Evolutionary conservation across 2,113 vertebrate genomes (phyloP).

Genomic region (Astatotilapia flaviijosephi): DNA sequence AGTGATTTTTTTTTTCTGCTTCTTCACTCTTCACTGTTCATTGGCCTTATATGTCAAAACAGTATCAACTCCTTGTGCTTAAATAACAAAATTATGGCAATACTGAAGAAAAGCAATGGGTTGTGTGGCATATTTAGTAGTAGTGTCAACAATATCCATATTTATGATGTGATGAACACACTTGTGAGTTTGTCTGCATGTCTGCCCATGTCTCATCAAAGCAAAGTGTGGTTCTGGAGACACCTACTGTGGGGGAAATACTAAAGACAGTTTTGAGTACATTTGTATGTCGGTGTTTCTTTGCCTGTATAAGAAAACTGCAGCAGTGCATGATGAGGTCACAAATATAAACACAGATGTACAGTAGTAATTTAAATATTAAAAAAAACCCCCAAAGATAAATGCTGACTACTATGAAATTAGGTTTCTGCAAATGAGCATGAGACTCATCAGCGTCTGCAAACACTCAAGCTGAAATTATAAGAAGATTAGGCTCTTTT

Average conservation of each 20-base stretch:
- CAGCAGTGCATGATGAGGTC: not conserved
- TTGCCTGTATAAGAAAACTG: not conserved
- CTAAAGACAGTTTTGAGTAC: not conserved
- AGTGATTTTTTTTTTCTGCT: not conserved
- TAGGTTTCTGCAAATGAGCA: not conserved
- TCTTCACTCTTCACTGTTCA: not conserved
- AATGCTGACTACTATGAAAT: not conserved
- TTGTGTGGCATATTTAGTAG: not conserved
- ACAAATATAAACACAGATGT: not conserved
- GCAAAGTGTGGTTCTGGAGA: not conserved
- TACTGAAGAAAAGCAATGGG: not conserved
- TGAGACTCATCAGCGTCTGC: not conserved
- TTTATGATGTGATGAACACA: not conserved
- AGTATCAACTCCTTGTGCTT: not conserved
- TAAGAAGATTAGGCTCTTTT: not conserved
- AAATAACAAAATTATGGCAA: not conserved
- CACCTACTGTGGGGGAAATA: not conserved
- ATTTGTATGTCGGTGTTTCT: not conserved
- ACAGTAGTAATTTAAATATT: not conserved
- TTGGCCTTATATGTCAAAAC: not conserved
- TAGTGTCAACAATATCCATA: not conserved
- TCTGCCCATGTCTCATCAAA: not conserved
- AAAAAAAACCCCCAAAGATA: rapidly evolving
- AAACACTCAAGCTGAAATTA: not conserved
- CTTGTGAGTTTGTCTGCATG: not conserved